These are phyloP conservation scores for Cyprinodon tularosa DNA, from an alignment of 2,113 vertebrate genomes.

Conservation along the genomic window DNA sequence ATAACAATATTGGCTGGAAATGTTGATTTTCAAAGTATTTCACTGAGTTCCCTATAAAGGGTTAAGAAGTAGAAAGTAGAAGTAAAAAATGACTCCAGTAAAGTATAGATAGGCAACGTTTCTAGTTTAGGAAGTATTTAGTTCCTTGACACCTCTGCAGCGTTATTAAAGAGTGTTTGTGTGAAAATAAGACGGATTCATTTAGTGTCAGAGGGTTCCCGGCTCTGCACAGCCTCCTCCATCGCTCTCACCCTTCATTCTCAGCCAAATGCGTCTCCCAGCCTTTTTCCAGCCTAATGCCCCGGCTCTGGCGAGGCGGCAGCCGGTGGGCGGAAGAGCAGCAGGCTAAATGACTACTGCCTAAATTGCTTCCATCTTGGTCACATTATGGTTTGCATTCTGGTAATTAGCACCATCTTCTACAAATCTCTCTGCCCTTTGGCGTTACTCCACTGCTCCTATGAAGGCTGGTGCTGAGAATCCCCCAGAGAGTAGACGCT, in stretches of 20 bases:
- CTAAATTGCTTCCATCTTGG: constrained; percentile 92
- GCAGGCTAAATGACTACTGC: constrained; percentile 86
- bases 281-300: constrained; percentile 69
- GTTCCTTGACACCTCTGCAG: too few relatives aligned
- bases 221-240: constrained; percentile 12
- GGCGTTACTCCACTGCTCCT: constrained; percentile 81
- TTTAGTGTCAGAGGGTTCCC: constrained; percentile 21
- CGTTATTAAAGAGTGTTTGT: not conserved
- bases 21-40: too few relatives aligned
- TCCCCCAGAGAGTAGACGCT: constrained; percentile 70
- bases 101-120: too few relatives aligned
- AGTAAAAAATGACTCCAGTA: too few relatives aligned
- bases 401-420: constrained; percentile 91
- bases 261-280: constrained; percentile 52
- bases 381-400: constrained; percentile 86
- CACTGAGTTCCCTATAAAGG: too few relatives aligned
- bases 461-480: constrained; percentile 64
- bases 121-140: too few relatives aligned
- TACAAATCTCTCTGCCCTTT: constrained; percentile 88
- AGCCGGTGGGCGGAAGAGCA: constrained; percentile 85
- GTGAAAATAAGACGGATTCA: constrained; percentile 30
- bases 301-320: constrained; percentile 66
- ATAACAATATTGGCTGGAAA: too few relatives aligned
- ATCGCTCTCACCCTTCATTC: constrained; percentile 32
- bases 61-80: too few relatives aligned